Evolutionary conservation across 2,797 vertebrate species (phyloP).

Genomic region (Pseudochirops cupreus): DNA sequence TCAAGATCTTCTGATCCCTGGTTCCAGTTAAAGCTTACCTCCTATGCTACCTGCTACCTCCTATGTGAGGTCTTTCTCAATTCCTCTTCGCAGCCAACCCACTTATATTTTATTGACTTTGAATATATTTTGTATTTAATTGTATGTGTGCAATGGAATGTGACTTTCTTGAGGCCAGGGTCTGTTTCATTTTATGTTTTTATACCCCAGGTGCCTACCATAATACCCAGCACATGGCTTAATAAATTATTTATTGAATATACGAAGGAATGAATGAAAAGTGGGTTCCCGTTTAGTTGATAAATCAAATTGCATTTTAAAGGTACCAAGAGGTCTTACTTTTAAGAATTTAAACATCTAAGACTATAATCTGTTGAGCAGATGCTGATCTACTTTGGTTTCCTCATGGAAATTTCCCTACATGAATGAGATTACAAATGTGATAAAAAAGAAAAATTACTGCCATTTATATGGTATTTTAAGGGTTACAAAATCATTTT

Average conservation of each 20-base stretch:
- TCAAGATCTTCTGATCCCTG: background rate
- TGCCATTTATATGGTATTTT: background rate
- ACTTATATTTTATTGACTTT: background rate
- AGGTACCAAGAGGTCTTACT: background rate
- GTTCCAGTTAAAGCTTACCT: background rate
- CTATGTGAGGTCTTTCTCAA: background rate
- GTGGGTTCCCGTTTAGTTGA: background rate
- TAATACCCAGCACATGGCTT: background rate
- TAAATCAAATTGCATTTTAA: background rate
- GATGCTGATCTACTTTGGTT: background rate
- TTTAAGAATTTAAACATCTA: background rate
- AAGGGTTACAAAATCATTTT: background rate
- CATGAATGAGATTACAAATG: background rate
- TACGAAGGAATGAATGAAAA: background rate
- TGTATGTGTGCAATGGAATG: background rate
- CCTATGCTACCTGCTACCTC: background rate
- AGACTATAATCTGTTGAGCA: background rate
- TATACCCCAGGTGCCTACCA: background rate
- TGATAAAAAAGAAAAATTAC: background rate
- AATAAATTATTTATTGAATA: background rate
- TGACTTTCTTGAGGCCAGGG: background rate
- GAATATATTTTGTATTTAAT: background rate
- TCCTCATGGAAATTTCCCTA: background rate
- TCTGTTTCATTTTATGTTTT: background rate
- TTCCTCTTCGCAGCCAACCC: background rate